phyloP scores from a whole-genome alignment of 2,113 vertebrate genomes.

The Myotis yumanensis region DNA sequence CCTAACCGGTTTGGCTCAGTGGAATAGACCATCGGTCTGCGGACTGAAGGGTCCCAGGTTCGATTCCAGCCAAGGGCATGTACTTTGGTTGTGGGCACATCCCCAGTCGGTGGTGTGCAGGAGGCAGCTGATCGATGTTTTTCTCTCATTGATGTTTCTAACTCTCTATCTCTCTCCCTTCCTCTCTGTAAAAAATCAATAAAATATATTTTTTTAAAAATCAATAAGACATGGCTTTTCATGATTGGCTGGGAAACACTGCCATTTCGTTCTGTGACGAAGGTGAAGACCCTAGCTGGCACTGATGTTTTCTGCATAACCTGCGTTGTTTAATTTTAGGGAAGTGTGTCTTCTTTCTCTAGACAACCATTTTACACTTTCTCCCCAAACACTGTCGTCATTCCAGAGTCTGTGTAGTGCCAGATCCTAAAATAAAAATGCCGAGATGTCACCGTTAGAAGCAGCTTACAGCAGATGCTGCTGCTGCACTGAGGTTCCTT shows the following conservation, averaged over 20 bases:
- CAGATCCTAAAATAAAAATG: slow-evolving; percentile 84
- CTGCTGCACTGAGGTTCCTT: slow-evolving; percentile 79
- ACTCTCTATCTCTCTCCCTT: too few species aligned
- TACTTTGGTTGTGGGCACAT: too few species aligned
- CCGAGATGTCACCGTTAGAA: slow-evolving; percentile 82
- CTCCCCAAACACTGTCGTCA: slow-evolving; percentile 83
- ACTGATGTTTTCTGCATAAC: slow-evolving; percentile 75
- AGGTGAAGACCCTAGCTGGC: slow-evolving; percentile 74
- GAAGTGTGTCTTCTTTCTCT: slow-evolving; percentile 82
- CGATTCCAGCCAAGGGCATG: too few species aligned
- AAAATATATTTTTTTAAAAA: neutral
- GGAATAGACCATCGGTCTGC: too few species aligned
- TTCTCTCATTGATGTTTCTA: too few species aligned
- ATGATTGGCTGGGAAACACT: slow-evolving; percentile 26
- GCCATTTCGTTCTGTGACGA: slow-evolving; percentile 47
- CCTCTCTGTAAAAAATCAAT: neutral
- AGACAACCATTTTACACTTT: slow-evolving; percentile 85
- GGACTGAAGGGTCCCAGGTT: too few species aligned
- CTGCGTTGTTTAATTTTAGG: slow-evolving; percentile 82
- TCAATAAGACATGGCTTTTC: neutral
- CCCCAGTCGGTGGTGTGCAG: too few species aligned
- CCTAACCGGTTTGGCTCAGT: too few species aligned
- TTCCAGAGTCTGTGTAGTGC: slow-evolving; percentile 78
- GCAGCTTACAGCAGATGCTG: slow-evolving; percentile 83
- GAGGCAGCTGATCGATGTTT: too few species aligned